Evolutionary conservation across 35 echinoderm and acorn worm species (phyloP).

Genomic region (Apostichopus californicus): DNA sequence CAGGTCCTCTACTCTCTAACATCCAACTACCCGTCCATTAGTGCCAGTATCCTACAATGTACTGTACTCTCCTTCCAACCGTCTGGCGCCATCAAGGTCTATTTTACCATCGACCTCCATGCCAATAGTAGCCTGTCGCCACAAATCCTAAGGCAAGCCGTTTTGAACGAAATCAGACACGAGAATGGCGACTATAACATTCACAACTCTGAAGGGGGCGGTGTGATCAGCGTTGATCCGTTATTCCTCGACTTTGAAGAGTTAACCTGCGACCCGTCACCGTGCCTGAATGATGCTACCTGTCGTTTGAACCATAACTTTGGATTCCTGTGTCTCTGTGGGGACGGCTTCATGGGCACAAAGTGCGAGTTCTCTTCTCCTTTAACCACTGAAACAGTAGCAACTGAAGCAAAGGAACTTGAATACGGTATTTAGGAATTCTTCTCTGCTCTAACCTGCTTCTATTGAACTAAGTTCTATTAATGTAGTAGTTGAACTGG

Average conservation of each 20-base stretch:
- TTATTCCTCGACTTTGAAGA: background rate
- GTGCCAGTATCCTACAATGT: background rate
- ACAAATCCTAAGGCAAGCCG: background rate
- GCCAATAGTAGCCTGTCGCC: background rate
- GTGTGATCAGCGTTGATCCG: background rate
- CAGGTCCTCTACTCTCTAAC: background rate
- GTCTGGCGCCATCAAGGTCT: background rate
- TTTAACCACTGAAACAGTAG: background rate
- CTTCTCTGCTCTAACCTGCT: too few species aligned
- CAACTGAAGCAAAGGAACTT: background rate
- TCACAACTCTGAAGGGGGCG: background rate
- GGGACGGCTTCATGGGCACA: background rate
- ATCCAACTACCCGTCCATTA: constrained; percentile 1
- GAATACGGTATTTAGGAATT: background rate
- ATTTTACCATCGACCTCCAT: background rate
- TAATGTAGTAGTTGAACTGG: too few species aligned
- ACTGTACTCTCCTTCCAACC: constrained; percentile 9
- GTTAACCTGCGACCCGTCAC: constrained; percentile 1
- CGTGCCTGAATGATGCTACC: background rate
- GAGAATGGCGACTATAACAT: background rate
- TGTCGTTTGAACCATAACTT: background rate
- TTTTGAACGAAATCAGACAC: background rate
- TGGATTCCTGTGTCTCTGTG: constrained; percentile 16
- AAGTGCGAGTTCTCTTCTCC: background rate
- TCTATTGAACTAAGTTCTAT: too few species aligned